Evolutionary conservation across 1,140 invertebrate species (phyloP), one percentile per base, ranked within the genome.

Genomic region (Neelides sp.): DNA sequence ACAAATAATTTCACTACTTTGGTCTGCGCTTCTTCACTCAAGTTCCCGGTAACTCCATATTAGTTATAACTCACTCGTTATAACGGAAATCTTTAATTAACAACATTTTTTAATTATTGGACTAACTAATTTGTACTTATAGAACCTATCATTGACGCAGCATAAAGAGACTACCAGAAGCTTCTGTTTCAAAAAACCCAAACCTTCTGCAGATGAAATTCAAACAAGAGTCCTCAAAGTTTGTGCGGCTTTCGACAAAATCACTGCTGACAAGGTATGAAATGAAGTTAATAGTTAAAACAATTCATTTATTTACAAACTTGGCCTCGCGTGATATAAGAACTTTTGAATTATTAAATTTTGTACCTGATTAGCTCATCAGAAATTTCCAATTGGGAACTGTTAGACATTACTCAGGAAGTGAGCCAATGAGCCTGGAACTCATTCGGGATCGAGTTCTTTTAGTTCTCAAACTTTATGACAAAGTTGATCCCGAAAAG

Each of bases 401-500:
- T 66, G 71, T 69, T 69, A 69, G 63, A 71, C 71, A 63, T 76
- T 80, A 69, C 73, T 73, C 67, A 88, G 81, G 69, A 69, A 68
- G 55, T 57, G 73, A 77, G 57, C 83, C 85, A 59, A 71, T 90
- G 62, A 76, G 83, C 52, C 69, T 92, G 64, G 79, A 86, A 61
- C 72, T 84, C 63, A 88, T 96, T 69, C 69, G 74, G 64, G 81
- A 89, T 66, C 78, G 93, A 65, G 87, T 96, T 49, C 69, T 94
- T 61, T 79, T 96, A 68, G 85, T 94, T 54, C 78, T 96, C 54
- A 89, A 88, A 73, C 79, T 95, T 58, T 97, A 88, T 75, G 92
- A 97, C 74, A 96, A 97, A 81, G 75, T 97, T 71, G 78, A 91
- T 66, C 80, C 85, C 61, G 75, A 79, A 58, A 92, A 94, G 85